These are phyloP conservation scores for Elysia chlorotica DNA, from an alignment of 1,140 invertebrate species.

Conservation along the genomic window DNA sequence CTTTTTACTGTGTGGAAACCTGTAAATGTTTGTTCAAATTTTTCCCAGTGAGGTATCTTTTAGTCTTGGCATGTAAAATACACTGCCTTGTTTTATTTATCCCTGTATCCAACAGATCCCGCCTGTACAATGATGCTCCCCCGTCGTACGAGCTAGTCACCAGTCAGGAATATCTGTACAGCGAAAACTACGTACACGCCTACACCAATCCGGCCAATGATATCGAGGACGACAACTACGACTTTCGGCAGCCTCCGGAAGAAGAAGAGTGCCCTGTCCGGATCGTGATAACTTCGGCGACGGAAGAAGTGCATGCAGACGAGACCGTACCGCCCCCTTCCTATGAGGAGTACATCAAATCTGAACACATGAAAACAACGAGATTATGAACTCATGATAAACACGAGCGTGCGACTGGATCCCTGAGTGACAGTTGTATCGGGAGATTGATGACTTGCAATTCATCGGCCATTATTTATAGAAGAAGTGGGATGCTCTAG, in stretches of 20 bases:
- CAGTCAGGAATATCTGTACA: slow-evolving; percentile 28
- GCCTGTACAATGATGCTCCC: slow-evolving; percentile 32
- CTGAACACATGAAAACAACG: slow-evolving; percentile 21
- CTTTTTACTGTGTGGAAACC: no score
- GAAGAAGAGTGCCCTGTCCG: background rate
- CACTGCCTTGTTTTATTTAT: background rate
- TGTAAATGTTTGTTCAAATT: background rate
- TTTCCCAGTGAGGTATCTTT: background rate
- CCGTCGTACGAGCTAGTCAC: slow-evolving; percentile 35
- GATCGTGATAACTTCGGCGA: background rate
- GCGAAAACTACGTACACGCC: slow-evolving; percentile 9
- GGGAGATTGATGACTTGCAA: background rate
- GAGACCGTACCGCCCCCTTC: slow-evolving; percentile 12
- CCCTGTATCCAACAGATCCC: no score
- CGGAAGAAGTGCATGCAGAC: background rate
- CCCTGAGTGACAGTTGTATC: background rate
- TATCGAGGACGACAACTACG: background rate
- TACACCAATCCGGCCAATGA: slow-evolving; percentile 20
- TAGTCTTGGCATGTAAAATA: background rate
- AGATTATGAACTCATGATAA: slow-evolving; percentile 2
- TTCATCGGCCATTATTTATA: background rate
- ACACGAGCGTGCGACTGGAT: background rate
- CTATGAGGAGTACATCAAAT: slow-evolving; percentile 16
- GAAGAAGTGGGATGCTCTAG: background rate
- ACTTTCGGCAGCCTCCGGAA: background rate